phyloP scores from a whole-genome alignment of 2,113 vertebrate genomes.

The Poeciliopsis prolifica region DNA sequence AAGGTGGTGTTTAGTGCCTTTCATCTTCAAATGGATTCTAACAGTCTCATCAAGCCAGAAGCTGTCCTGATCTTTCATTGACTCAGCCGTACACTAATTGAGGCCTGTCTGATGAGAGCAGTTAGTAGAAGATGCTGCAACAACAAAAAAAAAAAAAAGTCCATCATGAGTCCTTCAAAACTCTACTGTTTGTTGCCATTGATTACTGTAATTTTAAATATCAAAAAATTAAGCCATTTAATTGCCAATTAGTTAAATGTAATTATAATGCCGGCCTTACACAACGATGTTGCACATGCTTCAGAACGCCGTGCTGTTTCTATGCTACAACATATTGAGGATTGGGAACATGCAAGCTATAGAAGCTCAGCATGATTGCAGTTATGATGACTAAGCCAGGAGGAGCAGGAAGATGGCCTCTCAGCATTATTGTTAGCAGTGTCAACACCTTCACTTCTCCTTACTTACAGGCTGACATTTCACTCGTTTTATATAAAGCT shows the following conservation, averaged over 20 bases:
- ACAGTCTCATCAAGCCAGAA: slow-evolving; percentile 13
- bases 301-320: neutral
- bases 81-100: slow-evolving; percentile 25
- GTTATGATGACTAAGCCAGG: slow-evolving; percentile 27
- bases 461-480: slow-evolving; percentile 41
- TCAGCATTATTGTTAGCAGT: slow-evolving; percentile 30
- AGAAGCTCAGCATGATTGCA: slow-evolving; percentile 1
- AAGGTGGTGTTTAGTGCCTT: slow-evolving; percentile 23
- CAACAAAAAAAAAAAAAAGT: neutral
- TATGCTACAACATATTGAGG: neutral
- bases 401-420: slow-evolving; percentile 26
- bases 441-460: slow-evolving; percentile 36
- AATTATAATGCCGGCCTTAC: neutral
- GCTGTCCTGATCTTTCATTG: slow-evolving; percentile 18
- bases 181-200: neutral
- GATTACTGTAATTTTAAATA: neutral
- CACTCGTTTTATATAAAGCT: slow-evolving; percentile 27
- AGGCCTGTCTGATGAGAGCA: slow-evolving; percentile 24
- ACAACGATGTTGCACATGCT: neutral
- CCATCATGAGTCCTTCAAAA: neutral
- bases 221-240: neutral
- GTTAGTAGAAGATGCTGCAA: slow-evolving; percentile 4
- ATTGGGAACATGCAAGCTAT: neutral
- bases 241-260: neutral
- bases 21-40: slow-evolving; percentile 21